phyloP scores from a whole-genome alignment of 2,888 invertebrate species.

The Chironomus tentans region DNA sequence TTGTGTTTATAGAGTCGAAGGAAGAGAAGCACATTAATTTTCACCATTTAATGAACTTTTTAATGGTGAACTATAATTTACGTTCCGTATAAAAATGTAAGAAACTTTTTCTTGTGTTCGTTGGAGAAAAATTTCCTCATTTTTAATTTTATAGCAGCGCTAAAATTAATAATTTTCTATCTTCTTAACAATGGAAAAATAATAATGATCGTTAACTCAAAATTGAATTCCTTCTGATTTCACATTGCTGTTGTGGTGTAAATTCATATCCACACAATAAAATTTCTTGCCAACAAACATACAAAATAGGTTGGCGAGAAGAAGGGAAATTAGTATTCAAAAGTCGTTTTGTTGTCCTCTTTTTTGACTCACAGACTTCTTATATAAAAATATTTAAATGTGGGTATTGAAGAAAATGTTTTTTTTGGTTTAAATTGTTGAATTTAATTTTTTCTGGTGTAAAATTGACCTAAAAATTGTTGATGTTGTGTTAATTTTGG shows the following conservation, averaged over 20 bases:
- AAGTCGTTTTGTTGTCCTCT: not conserved
- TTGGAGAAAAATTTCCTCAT: not conserved
- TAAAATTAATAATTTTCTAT: too few species aligned
- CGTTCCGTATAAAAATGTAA: not conserved
- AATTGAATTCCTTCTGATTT: conserved; percentile 22
- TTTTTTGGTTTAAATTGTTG: too few species aligned
- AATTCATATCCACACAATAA: not conserved
- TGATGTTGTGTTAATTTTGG: too few species aligned
- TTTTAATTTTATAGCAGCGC: not conserved
- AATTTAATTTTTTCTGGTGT: too few species aligned
- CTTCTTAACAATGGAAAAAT: too few species aligned
- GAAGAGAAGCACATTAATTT: not conserved
- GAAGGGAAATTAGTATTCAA: not conserved
- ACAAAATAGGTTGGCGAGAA: too few species aligned
- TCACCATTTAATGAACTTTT: not conserved
- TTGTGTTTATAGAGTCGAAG: too few species aligned
- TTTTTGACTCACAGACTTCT: not conserved
- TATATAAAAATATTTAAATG: too few species aligned
- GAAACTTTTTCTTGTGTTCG: not conserved
- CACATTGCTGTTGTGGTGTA: not conserved
- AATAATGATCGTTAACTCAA: not conserved
- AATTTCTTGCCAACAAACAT: too few species aligned
- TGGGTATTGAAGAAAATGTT: too few species aligned
- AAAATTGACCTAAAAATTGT: too few species aligned
- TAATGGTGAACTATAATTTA: not conserved